Percentiles rank a stretch among this genome's conserved stretches.
Conservation (phyloP, 2,797 vertebrate species). For the Momotus momota region DNA sequence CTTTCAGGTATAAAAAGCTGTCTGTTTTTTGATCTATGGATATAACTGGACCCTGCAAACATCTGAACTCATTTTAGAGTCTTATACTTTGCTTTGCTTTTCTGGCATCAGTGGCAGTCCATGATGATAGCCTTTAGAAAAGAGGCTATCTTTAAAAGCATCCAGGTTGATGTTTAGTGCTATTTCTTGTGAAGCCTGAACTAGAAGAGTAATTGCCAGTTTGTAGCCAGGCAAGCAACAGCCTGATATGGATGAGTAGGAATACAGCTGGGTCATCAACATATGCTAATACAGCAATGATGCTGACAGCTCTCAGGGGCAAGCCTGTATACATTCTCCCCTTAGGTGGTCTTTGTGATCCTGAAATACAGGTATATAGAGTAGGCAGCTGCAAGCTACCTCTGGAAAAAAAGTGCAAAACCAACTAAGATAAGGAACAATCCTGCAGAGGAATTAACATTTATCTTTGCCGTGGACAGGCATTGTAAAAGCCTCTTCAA, state of each 20-base stretch:
- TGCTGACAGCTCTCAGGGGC: background rate
- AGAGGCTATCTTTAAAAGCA: conserved; percentile 1
- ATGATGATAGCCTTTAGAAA: background rate
- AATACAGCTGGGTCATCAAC: background rate
- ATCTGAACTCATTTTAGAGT: background rate
- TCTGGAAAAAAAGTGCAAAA: background rate
- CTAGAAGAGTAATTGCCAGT: background rate
- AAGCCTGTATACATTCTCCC: background rate
- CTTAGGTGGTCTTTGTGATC: background rate
- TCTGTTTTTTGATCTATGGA: background rate
- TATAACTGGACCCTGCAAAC: background rate
- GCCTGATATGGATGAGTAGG: background rate
- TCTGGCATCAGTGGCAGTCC: background rate
- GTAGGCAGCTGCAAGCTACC: background rate
- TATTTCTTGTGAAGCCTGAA: background rate
- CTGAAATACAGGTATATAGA: background rate
- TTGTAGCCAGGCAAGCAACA: background rate
- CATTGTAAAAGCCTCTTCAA: background rate
- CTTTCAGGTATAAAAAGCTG: background rate
- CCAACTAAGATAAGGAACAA: background rate
- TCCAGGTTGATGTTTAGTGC: background rate
- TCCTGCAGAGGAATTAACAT: background rate
- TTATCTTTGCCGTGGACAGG: background rate
- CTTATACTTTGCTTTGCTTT: background rate
- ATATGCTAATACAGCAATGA: background rate